phyloP scores from a whole-genome alignment of 2,113 vertebrate species.

The Chinchilla lanigera region DNA sequence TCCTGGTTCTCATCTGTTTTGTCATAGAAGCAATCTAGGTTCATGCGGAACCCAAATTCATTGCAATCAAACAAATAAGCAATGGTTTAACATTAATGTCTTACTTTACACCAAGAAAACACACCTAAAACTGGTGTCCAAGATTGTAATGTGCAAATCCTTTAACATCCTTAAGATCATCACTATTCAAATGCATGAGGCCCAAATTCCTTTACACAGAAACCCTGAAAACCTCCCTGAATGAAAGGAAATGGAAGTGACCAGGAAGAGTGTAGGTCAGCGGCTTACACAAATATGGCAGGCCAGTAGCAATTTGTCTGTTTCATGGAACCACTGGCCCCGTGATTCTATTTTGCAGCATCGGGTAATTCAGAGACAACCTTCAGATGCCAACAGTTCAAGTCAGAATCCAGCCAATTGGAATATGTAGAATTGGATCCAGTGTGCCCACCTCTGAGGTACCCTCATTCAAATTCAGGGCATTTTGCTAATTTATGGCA shows the following conservation, averaged over 20 bases:
- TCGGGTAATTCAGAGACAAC: conserved; percentile 4
- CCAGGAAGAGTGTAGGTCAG: neutral
- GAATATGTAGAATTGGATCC: conserved; percentile 20
- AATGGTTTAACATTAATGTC: neutral
- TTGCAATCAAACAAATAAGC: conserved; percentile 50
- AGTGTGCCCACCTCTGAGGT: neutral
- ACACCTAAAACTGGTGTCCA: neutral
- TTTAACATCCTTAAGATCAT: neutral
- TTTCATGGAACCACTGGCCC: neutral
- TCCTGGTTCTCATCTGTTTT: neutral
- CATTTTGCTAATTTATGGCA: conserved; percentile 52
- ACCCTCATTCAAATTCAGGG: conserved; percentile 56
- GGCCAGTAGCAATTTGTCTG: neutral
- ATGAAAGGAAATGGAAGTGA: neutral
- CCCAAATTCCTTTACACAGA: neutral
- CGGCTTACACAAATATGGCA: neutral
- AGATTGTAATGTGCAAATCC: neutral
- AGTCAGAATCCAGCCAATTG: conserved; percentile 39
- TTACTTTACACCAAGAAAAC: neutral
- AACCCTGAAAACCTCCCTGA: neutral
- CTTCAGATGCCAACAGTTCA: neutral
- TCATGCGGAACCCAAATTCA: neutral
- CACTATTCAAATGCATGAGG: neutral
- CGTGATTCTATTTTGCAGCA: conserved; percentile 35
- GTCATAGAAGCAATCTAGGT: neutral